Evolutionary conservation across 2,797 vertebrate genomes (phyloP).

Genomic region (Basileuterus tristriatus): DNA sequence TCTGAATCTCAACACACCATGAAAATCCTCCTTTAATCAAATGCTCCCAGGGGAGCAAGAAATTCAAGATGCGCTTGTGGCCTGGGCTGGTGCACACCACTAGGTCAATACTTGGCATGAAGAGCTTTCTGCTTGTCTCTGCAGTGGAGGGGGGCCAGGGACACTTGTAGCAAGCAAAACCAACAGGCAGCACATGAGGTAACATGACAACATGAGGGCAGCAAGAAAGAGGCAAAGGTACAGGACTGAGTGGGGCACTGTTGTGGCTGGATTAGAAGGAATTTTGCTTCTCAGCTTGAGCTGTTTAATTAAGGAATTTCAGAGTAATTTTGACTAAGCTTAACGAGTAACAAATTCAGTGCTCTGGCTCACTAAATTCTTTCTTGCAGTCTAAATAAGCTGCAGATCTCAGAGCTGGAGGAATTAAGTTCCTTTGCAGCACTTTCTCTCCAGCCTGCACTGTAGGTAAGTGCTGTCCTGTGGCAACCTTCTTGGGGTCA

Average conservation of each 20-base stretch:
- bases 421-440: background rate
- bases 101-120: background rate
- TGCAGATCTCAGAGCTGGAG: background rate
- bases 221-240: background rate
- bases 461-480: background rate
- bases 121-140: background rate
- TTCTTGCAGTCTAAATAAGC: background rate
- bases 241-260: background rate
- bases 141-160: background rate
- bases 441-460: background rate
- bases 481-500: slow-evolving; percentile 1
- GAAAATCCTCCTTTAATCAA: slow-evolving; percentile 56
- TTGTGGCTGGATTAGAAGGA: background rate
- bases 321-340: slow-evolving; percentile 4
- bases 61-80: slow-evolving; percentile 44
- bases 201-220: background rate
- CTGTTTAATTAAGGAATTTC: slow-evolving; percentile 26
- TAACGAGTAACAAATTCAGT: background rate
- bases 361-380: background rate
- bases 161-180: background rate
- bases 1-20: background rate
- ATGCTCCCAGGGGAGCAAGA: background rate
- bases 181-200: background rate
- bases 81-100: background rate
- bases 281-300: slow-evolving; percentile 41